A percentile compares a stretch with the other conserved stretches of the same genome.
Evolutionary conservation across 30 jellyfish, hydroid and myxozoan genomes (phyloP).

Genomic region (Hydra vulgaris): DNA sequence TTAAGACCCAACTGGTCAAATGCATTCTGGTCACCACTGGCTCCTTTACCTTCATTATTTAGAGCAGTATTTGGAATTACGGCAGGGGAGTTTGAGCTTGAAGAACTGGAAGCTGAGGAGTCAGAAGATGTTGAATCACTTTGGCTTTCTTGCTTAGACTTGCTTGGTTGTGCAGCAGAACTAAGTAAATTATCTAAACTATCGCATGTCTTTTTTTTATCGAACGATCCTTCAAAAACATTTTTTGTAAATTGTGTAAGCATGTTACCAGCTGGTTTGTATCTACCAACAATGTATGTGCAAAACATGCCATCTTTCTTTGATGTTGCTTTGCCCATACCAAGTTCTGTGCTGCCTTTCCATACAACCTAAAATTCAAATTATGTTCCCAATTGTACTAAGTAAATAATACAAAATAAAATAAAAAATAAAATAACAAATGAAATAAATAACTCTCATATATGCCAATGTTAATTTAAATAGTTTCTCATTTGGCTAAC

Average conservation of each 20-base stretch:
- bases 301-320: constrained; percentile 48
- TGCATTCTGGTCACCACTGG: constrained; percentile 10
- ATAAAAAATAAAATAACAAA: too few species aligned
- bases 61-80: neutral
- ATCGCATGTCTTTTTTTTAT: constrained; percentile 8
- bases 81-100: neutral
- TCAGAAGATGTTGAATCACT: too few species aligned
- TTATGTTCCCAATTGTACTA: neutral
- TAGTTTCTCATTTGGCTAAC: too few species aligned
- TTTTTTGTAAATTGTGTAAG: constrained; percentile 44
- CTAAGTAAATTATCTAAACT: neutral
- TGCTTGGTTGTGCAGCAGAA: neutral
- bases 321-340: constrained; percentile 64
- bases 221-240: constrained; percentile 59
- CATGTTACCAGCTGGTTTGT: constrained; percentile 59
- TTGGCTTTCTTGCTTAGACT: neutral
- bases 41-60: neutral
- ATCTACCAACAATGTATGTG: constrained; percentile 77
- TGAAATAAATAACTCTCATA: too few species aligned
- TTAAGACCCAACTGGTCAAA: constrained; percentile 30
- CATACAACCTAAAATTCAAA: constrained; percentile 59
- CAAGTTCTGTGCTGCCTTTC: constrained; percentile 66
- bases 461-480: too few species aligned
- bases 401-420: too few species aligned
- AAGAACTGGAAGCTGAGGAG: too few species aligned